Evolutionary conservation across 2,888 invertebrate genomes (phyloP), one percentile per base, ranked within the genome.

Genomic region (Torymus tubicola): DNA sequence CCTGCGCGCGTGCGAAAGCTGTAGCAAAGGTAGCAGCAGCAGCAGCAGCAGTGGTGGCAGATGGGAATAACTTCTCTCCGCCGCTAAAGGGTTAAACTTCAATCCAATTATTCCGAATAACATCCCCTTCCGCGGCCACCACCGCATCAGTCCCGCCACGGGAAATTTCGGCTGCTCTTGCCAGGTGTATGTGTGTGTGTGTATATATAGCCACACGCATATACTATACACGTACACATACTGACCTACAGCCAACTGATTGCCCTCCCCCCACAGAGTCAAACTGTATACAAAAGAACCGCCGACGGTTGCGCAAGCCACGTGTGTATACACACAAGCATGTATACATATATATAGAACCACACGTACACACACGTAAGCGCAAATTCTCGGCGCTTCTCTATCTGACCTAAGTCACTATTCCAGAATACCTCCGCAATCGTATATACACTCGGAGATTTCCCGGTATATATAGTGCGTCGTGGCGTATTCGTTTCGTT

Each of bases 401-500:
- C 50, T 18, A 53, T 68, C 53, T 68, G 18, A 52, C 52, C 24
- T 75, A 75, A 75, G 65, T 61, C 57, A 75, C 60, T 67, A 10
- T 13, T 60, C 52, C 24, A 21, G 24, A 50, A 60, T 70, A 70
- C 50, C 16, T 70, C 63, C 68, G 55, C 68, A 61, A 63, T 31
- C 42, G 68, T 52, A 21, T 52, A 21, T 21, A 24, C 24, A 76
- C 14, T 61, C 21, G 53, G 53, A 68, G 24, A 61, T 74, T 74
- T 74, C 24, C 21, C 24, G 42, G 21, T 13, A n/a, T n/a, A n/a
- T n/a, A n/a, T n/a, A 2, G 24, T 55, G 31, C 31, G 61, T 21
- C 18, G 18, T n/a, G 60, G 71, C 75, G 69, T 79, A n/a, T 73
- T 60, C 61, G 57, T 70, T 78, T 71, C 52, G 63, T 69, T 58